A percentile compares a stretch with the other conserved stretches of the same genome.
phyloP scores from a whole-genome alignment of 2,797 vertebrate species.

The Myripristis murdjan region DNA sequence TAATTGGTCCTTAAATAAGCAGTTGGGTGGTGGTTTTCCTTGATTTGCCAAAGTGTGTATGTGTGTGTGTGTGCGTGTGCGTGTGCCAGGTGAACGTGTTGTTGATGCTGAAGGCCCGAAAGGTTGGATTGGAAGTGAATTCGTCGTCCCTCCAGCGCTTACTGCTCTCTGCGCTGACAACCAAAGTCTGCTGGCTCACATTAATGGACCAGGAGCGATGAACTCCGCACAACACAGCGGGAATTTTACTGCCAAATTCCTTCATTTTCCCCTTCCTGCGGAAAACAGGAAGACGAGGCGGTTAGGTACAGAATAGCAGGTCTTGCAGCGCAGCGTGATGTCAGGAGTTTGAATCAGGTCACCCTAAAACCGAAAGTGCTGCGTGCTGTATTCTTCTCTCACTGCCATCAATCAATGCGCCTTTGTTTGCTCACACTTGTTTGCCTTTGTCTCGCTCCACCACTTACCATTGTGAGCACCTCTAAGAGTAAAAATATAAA shows the following conservation, averaged over 20 bases:
- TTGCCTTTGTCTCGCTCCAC: too few relatives aligned
- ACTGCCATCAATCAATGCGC: too few relatives aligned
- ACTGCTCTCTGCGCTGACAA: constrained; percentile 9
- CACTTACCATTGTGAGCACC: too few relatives aligned
- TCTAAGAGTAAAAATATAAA: too few relatives aligned
- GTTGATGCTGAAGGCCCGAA: constrained; percentile 7
- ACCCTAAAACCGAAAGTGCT: too few relatives aligned
- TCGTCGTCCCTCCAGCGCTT: background rate
- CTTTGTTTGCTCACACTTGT: too few relatives aligned
- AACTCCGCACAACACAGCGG: background rate
- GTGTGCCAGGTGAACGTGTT: constrained; percentile 24
- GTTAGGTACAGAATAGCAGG: constrained; percentile 7
- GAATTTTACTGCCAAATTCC: constrained; percentile 30
- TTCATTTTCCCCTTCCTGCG: constrained; percentile 31
- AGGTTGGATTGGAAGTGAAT: constrained; percentile 4
- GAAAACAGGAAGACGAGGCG: constrained; percentile 10
- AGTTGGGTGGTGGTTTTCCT: constrained; percentile 24
- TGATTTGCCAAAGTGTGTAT: constrained; percentile 13
- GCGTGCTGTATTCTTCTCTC: too few relatives aligned
- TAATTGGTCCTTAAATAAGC: constrained; percentile 61
- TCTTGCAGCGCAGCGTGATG: constrained; percentile 12
- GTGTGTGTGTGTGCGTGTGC: constrained; percentile 15
- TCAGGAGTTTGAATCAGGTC: constrained; percentile 58
- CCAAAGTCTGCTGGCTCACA: background rate
- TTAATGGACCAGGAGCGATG: constrained; percentile 5